A percentile compares a stretch with the other conserved stretches of the same genome.
These are phyloP conservation scores for Recurvirostra avosetta DNA, from an alignment of 2,113 vertebrate genomes.

Conservation along the genomic window DNA sequence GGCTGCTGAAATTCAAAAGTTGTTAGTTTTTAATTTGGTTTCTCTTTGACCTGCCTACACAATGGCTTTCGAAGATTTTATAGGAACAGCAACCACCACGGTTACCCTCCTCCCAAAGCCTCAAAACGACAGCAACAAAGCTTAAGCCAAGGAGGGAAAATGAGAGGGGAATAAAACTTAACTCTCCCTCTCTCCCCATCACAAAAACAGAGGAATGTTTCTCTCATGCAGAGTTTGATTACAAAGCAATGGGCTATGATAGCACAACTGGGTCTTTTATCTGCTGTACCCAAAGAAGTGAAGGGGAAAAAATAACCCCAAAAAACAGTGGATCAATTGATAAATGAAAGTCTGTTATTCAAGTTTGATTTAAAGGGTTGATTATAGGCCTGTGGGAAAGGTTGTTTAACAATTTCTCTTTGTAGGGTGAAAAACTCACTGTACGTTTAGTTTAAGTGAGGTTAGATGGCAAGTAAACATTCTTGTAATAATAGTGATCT, in stretches of 20 bases:
- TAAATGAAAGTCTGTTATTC: constrained; percentile 23
- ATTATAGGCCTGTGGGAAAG: constrained; percentile 23
- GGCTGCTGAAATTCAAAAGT: constrained; percentile 71
- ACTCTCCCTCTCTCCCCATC: not conserved
- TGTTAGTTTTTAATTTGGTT: constrained; percentile 73
- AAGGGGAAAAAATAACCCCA: not conserved
- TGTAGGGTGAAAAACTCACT: constrained; percentile 10
- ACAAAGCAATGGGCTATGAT: not conserved
- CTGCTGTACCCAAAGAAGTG: not conserved
- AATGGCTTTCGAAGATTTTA: constrained; percentile 54
- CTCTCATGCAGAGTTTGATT: constrained; percentile 23
- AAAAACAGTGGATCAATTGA: constrained; percentile 2
- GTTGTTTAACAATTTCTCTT: constrained; percentile 43
- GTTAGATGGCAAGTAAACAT: constrained; percentile 70
- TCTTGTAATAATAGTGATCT: constrained; percentile 54
- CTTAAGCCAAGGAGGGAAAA: not conserved
- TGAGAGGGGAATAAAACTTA: not conserved
- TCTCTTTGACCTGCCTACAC: constrained; percentile 68
- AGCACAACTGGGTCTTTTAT: constrained; percentile 34
- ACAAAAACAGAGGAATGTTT: not conserved
- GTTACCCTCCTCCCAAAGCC: not conserved
- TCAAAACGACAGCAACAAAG: not conserved
- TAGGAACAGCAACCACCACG: not conserved
- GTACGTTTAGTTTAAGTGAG: constrained; percentile 47
- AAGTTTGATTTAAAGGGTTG: constrained; percentile 39